Base-by-base conservation (phyloP, 2,888 invertebrate genomes). In the Tribolium freemani region DNA sequence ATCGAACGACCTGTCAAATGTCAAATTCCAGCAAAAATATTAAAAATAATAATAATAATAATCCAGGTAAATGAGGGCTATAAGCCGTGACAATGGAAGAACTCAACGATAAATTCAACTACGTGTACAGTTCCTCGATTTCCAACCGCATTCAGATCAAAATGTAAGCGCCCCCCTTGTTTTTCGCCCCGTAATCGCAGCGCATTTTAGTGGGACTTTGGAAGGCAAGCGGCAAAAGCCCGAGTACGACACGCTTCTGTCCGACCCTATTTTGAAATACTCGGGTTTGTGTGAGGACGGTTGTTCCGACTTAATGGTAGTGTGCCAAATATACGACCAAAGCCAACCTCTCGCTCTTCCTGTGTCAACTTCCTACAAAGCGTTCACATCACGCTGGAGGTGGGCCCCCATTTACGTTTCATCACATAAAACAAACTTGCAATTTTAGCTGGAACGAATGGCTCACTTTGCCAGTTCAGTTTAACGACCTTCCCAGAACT, bases 401-500 rank as follows among this genome's bases (percentile, higher is more conserved):
- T 96, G 89, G 89, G 92, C 6, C 88, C 46, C 26, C 1, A 1
- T 68, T 61, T 9, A 9, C 16, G 26, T 26, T 26, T 26, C 5
- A 3, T 10, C 10, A 9, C 38, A 46, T 38, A 38, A n/a, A 45
- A 13, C 0, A n/a, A 45, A 13, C 0, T 45, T 3, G 75, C 45
- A 63, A 73, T 87, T 88, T 13, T 84, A 97, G 97, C 84, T 99
- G 98, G 98, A 98, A 98, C 85, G 98, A 99, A 87, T 98, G 98
- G 98, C 89, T 99, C 31, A 93, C 92, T 0, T 88, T 99, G 67
- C 98, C 98, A 0, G 90, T 98, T 31, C 93, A 93, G 84, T 98
- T 93, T 87, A 95, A 94, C 82, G 97, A 98, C 85, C 87, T 99
- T 44, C 98, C 98, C 0, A 89, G 96, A 69, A 94, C 94, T 82